Evolutionary conservation across 2,888 invertebrate genomes (phyloP).

Genomic region (Alloscopus bannaensis): DNA sequence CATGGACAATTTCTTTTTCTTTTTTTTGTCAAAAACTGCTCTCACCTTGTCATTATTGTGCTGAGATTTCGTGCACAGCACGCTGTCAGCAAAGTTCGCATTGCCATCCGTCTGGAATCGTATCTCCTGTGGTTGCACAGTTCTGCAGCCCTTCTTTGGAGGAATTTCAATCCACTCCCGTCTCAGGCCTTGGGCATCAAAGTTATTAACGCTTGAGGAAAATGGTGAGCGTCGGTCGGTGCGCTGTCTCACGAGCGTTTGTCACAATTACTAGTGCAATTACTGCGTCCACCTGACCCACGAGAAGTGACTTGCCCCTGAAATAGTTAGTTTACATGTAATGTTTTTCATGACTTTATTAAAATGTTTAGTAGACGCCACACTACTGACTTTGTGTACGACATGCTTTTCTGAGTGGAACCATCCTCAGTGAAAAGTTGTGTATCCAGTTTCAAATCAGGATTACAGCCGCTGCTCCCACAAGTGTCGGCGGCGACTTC

Average conservation of each 20-base stretch:
- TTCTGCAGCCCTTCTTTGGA: too few species aligned
- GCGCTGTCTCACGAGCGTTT: too few species aligned
- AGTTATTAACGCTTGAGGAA: too few species aligned
- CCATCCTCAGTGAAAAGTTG: not conserved
- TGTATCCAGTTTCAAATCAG: constrained; percentile 22
- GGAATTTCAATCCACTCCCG: too few species aligned
- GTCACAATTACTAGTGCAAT: too few species aligned
- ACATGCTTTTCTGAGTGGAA: not conserved
- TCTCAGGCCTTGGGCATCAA: too few species aligned
- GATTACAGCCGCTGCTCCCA: constrained; percentile 13
- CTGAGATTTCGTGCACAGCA: not conserved
- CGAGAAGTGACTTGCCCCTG: not conserved
- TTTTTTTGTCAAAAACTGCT: not conserved
- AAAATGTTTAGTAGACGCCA: not conserved
- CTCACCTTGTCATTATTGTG: not conserved
- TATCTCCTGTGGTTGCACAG: too few species aligned
- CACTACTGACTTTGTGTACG: not conserved
- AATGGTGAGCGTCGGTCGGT: too few species aligned
- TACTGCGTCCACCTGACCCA: not conserved
- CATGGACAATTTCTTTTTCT: not conserved
- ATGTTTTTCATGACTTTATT: not conserved
- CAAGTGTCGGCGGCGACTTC: constrained; percentile 41
- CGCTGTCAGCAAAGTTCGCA: too few species aligned
- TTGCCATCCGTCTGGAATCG: too few species aligned
- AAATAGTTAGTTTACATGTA: not conserved